A percentile compares a stretch with the other conserved stretches of the same genome.
Evolutionary conservation across 2,888 invertebrate genomes (phyloP).

Genomic region (Diaprepes abbreviatus): DNA sequence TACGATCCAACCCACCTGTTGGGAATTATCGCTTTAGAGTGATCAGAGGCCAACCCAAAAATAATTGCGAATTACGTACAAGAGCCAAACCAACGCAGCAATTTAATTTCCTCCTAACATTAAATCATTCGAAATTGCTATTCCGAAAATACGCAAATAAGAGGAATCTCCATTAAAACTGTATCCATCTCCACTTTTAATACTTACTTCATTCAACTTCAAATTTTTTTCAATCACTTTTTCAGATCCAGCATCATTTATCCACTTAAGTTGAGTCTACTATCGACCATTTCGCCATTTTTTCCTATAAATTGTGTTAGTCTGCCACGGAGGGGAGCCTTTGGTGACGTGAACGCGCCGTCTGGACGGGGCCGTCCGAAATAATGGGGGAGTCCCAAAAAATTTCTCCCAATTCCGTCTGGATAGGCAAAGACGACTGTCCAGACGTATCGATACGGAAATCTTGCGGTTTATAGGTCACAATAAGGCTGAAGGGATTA

Average conservation of each 20-base stretch:
- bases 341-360: slow-evolving; percentile 28
- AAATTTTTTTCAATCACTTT: neutral
- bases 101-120: too few relatives aligned
- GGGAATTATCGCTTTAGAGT: too few relatives aligned
- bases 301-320: slow-evolving; percentile 38
- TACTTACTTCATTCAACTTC: too few relatives aligned
- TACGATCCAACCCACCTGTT: too few relatives aligned
- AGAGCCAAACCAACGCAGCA: too few relatives aligned
- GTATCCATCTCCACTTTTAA: too few relatives aligned
- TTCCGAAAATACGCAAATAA: too few relatives aligned
- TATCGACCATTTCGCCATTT: slow-evolving; percentile 29
- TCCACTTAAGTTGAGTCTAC: slow-evolving; percentile 17
- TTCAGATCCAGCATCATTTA: neutral
- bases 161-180: too few relatives aligned
- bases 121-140: too few relatives aligned
- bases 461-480: slow-evolving; percentile 29
- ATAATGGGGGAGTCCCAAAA: slow-evolving; percentile 28
- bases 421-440: neutral
- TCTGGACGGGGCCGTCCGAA: slow-evolving; percentile 34
- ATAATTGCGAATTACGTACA: too few relatives aligned
- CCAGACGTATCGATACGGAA: slow-evolving; percentile 32
- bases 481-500: slow-evolving; percentile 19
- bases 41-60: too few relatives aligned
- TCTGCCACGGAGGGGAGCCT: slow-evolving; percentile 22
- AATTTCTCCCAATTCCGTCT: slow-evolving; percentile 17